Percentiles rank a stretch among this genome's conserved stretches.
These are phyloP conservation scores for Cyprinodon variegatus DNA, from an alignment of 2,113 vertebrate species.

Conservation along the genomic window DNA sequence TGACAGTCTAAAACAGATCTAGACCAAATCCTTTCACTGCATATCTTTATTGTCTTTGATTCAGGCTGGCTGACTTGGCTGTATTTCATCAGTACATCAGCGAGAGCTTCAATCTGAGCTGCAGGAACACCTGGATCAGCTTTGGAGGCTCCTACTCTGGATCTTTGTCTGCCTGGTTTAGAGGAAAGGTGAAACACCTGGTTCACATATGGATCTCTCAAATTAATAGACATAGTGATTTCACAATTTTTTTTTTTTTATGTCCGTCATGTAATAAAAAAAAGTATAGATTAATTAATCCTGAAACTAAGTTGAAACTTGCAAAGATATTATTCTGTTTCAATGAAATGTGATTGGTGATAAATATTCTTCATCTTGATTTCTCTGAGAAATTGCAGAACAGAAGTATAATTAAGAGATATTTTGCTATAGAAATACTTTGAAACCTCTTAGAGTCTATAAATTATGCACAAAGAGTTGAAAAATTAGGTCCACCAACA, in stretches of 20 bases:
- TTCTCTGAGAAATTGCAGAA: too few species aligned
- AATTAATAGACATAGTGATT: neutral
- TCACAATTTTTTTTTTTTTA: neutral
- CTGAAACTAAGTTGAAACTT: neutral
- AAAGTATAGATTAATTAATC: neutral
- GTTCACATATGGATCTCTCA: neutral
- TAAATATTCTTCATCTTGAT: too few species aligned
- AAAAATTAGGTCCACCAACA: too few species aligned
- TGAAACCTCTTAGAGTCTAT: too few species aligned
- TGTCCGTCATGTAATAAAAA: neutral
- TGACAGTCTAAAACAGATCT: neutral
- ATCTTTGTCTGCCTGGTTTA: conserved; percentile 86
- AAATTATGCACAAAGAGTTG: too few species aligned
- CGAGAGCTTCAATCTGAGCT: conserved; percentile 75
- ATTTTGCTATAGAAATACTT: too few species aligned
- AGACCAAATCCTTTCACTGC: neutral
- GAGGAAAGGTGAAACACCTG: conserved; percentile 79
- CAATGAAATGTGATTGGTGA: neutral
- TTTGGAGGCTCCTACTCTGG: conserved; percentile 89
- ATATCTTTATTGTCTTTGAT: neutral
- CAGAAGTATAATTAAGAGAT: too few species aligned
- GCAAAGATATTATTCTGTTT: neutral
- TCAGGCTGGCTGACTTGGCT: conserved; percentile 81
- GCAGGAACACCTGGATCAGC: conserved; percentile 85
- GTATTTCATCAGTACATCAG: conserved; percentile 78